These are phyloP conservation scores for Molossus molossus DNA, from an alignment of 2,797 vertebrate species.

Conservation along the genomic window DNA sequence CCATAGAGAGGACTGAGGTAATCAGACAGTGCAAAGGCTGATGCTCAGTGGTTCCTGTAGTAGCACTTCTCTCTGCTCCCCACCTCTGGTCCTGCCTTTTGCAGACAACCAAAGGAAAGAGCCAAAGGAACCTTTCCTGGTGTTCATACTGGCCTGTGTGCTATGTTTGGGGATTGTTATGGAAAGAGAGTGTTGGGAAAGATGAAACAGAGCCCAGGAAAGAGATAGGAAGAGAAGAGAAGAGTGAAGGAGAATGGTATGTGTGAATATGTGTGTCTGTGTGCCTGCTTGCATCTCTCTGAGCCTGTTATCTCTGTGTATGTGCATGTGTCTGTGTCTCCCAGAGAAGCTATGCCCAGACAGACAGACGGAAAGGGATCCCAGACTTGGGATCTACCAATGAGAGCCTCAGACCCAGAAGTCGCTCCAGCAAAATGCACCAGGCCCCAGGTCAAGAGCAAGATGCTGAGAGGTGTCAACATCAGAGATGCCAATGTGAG, in stretches of 20 bases:
- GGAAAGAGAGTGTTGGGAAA: conserved; percentile 62
- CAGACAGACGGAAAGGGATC: conserved; percentile 73
- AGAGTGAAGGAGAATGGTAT: neutral
- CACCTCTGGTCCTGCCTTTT: conserved; percentile 22
- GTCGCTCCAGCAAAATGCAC: conserved; percentile 50
- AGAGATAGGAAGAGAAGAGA: neutral
- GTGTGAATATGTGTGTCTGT: neutral
- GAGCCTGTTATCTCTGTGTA: conserved; percentile 70
- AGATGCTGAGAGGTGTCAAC: conserved; percentile 61
- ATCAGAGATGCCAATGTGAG: conserved; percentile 18
- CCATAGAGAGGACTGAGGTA: neutral
- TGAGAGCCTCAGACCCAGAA: conserved; percentile 79
- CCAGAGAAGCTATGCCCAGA: conserved; percentile 80
- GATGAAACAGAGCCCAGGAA: conserved; percentile 61
- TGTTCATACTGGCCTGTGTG: conserved; percentile 12
- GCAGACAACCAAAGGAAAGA: conserved; percentile 5
- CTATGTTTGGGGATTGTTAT: neutral
- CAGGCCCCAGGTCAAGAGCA: conserved; percentile 62
- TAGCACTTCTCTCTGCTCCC: neutral
- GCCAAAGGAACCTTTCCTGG: conserved; percentile 13
- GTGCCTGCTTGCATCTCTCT: conserved; percentile 64
- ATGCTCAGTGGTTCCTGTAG: neutral
- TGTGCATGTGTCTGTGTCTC: conserved; percentile 76
- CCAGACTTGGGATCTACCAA: conserved; percentile 69
- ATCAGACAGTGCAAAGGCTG: neutral